Evolutionary conservation across 2,797 vertebrate genomes (phyloP), one percentile per base, ranked within the genome.

Genomic region (Spinus olivaceus): DNA sequence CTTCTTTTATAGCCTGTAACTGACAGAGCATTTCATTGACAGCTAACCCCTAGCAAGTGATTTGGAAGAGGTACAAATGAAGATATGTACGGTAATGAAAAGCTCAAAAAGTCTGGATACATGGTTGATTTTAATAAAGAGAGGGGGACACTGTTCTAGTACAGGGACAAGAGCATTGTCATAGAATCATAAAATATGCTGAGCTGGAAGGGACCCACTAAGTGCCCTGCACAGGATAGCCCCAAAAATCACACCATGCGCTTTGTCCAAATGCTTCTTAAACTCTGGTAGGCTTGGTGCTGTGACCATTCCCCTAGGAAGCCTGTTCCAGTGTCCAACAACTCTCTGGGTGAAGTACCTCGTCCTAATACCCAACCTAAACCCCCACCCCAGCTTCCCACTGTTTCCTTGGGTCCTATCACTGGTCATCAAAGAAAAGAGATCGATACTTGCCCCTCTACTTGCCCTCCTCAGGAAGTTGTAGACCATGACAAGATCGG

Each of bases 401-500:
- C 50, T 42, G 8, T 27, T 63, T 53, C 7, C 17, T 64, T 50
- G 14, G 28, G 14, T 37, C 28, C 32, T 56, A 12, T 50, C 71
- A 37, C 9, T n/a, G n/a, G 20, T 33, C 28, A 64, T 22, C 9
- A 18, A 11, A 76, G 32, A 54, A 32, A 35, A 39, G 16, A 32
- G 33, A 61, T 14, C 18, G 35, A 8, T 70, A 18, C 21, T 21
- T 33, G 7, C 10, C 21, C 10, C 15, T 57, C 28, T 14, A 23
- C 17, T 46, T 70, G 12, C 9, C 14, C 24, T 70, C 21, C 56
- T 50, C 17, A 39, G 21, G 28, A 77, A 77, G 17, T 1, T 64
- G 50, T 39, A 25, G n/a, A 50, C 42, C 9, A 21, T 22, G 17
- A 77, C 0, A 0, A 64, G 37, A 70, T 50, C 2, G 0, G 1